Conservation (phyloP, 2,888 invertebrate genomes). For the Acleris cristana region DNA sequence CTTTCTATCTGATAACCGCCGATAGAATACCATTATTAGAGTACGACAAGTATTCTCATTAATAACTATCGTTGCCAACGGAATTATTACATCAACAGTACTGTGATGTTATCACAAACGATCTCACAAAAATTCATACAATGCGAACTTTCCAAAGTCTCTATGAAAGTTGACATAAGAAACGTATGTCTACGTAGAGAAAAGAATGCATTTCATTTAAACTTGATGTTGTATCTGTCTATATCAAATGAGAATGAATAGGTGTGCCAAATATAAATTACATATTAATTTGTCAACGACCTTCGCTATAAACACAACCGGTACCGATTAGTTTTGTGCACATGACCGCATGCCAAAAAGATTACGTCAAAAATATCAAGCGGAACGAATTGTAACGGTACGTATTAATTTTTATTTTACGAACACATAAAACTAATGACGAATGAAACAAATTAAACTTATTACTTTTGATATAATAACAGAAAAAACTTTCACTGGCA, state of each 20-base stretch:
- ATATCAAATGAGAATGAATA: slow-evolving; percentile 5
- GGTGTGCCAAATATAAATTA: slow-evolving; percentile 38
- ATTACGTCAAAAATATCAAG: slow-evolving; percentile 53
- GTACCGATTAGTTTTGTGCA: slow-evolving; percentile 36
- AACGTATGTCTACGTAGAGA: slow-evolving; percentile 19
- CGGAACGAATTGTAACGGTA: slow-evolving; percentile 54
- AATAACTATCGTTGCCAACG: slow-evolving; percentile 30
- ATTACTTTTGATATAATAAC: slow-evolving; percentile 21
- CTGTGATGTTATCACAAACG: slow-evolving; percentile 20
- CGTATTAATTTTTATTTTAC: slow-evolving; percentile 37
- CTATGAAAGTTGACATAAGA: slow-evolving; percentile 31
- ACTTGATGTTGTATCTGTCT: slow-evolving; percentile 11
- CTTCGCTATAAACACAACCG: slow-evolving; percentile 45
- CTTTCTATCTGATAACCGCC: slow-evolving; percentile 76
- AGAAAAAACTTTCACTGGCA: slow-evolving; percentile 38
- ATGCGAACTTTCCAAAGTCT: slow-evolving; percentile 32
- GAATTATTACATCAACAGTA: slow-evolving; percentile 26
- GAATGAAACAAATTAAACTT: slow-evolving; percentile 44
- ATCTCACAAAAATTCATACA: slow-evolving; percentile 28
- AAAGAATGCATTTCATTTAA: slow-evolving; percentile 18
- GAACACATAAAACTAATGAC: slow-evolving; percentile 42
- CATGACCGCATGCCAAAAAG: slow-evolving; percentile 47
- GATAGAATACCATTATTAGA: slow-evolving; percentile 58
- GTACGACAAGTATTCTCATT: slow-evolving; percentile 56
- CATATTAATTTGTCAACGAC: slow-evolving; percentile 50